A percentile compares a stretch with the other conserved stretches of the same genome.
Evolutionary conservation across 1,140 invertebrate species (phyloP).

Genomic region (Eueides isabella): DNA sequence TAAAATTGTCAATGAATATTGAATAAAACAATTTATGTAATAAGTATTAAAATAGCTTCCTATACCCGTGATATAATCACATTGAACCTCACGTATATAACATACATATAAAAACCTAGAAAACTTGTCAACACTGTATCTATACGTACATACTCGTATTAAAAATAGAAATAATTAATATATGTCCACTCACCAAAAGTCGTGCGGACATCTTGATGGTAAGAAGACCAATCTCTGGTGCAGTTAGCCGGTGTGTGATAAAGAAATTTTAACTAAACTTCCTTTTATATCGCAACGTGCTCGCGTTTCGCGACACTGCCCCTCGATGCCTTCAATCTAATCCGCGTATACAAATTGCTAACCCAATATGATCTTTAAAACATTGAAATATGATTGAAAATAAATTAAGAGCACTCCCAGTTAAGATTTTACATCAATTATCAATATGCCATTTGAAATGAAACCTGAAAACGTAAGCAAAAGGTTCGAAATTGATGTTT

Average conservation of each 20-base stretch:
- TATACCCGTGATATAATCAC: no score
- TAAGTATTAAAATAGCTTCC: no score
- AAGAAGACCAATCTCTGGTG: slow-evolving; percentile 57
- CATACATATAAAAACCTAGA: background rate
- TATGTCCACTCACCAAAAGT: slow-evolving; percentile 66
- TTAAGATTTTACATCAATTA: slow-evolving; percentile 34
- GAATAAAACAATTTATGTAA: no score
- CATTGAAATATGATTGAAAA: slow-evolving; percentile 19
- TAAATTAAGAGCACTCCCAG: background rate
- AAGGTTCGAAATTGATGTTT: slow-evolving; percentile 43
- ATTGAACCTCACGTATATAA: background rate
- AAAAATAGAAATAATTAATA: background rate
- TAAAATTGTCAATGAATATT: no score
- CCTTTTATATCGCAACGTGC: slow-evolving; percentile 80
- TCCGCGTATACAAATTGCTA: slow-evolving; percentile 33
- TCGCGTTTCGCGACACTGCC: slow-evolving; percentile 77
- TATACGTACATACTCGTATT: background rate
- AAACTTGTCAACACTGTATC: background rate
- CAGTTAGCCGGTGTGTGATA: slow-evolving; percentile 70
- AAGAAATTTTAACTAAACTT: slow-evolving; percentile 79
- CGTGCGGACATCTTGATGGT: slow-evolving; percentile 63
- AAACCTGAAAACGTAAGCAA: slow-evolving; percentile 32
- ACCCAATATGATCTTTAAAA: slow-evolving; percentile 33
- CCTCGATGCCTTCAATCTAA: slow-evolving; percentile 59
- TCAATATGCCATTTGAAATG: slow-evolving; percentile 39